phyloP scores from a whole-genome alignment of 2,797 vertebrate genomes.

The Labeo calbasu region DNA sequence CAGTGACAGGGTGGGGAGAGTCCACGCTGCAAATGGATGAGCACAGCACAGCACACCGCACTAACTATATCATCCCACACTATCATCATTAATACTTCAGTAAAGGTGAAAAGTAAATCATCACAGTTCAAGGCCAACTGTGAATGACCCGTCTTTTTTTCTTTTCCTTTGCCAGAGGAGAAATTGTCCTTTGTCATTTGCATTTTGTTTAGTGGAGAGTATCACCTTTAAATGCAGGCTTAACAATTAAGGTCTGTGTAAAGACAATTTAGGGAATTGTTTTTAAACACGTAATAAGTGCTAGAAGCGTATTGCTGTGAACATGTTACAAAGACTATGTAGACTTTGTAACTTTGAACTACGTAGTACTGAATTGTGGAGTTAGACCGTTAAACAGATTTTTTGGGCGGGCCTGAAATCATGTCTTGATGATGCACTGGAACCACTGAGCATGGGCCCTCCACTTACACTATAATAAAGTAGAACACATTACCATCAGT shows the following conservation, averaged over 20 bases:
- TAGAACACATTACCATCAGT: too few relatives aligned
- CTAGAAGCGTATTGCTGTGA: too few relatives aligned
- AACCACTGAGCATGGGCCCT: too few relatives aligned
- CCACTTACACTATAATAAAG: too few relatives aligned
- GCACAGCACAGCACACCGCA: slow-evolving; percentile 65
- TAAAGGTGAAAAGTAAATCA: slow-evolving; percentile 65
- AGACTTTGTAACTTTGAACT: too few relatives aligned
- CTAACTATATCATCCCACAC: slow-evolving; percentile 64
- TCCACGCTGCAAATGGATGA: slow-evolving; percentile 69
- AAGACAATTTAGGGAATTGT: too few relatives aligned
- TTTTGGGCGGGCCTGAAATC: too few relatives aligned
- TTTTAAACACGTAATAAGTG: too few relatives aligned
- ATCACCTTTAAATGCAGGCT: slow-evolving; percentile 8
- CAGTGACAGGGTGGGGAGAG: slow-evolving; percentile 74
- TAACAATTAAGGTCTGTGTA: neutral
- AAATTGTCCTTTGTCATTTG: slow-evolving; percentile 48
- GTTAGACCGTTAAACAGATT: too few relatives aligned
- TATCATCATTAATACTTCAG: slow-evolving; percentile 72
- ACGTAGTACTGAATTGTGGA: too few relatives aligned
- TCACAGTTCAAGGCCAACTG: slow-evolving; percentile 71
- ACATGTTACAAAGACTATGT: too few relatives aligned
- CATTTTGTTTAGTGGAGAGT: slow-evolving; percentile 26
- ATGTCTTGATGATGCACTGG: too few relatives aligned
- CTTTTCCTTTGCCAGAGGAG: slow-evolving; percentile 40
- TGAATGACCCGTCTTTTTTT: slow-evolving; percentile 62